These are phyloP conservation scores for Ornithorhynchus anatinus DNA, from an alignment of 2,113 vertebrate genomes.

Conservation along the genomic window DNA sequence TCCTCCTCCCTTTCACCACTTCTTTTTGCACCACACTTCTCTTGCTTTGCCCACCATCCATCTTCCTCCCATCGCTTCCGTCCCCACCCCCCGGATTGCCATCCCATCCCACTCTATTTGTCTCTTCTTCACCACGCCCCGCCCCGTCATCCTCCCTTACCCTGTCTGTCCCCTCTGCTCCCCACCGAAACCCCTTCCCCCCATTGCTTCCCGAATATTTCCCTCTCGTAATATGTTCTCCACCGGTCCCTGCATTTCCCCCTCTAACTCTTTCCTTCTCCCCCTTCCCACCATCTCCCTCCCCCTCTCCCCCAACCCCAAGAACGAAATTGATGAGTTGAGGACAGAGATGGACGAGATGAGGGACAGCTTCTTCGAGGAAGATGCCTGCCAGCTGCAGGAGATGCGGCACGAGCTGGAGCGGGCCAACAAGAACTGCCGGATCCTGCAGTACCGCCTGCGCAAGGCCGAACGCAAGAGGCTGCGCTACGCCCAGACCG, in stretches of 20 bases:
- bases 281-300: constrained; percentile 32
- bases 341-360: constrained; percentile 98
- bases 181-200: neutral
- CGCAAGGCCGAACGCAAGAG: constrained; percentile 95
- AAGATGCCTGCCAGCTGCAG: constrained; percentile 96
- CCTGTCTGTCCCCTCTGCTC: constrained; percentile 12
- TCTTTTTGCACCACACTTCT: too few species aligned
- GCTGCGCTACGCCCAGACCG: constrained; percentile 87
- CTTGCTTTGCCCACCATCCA: neutral
- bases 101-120: neutral
- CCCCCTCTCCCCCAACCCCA: neutral
- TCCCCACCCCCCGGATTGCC: too few species aligned
- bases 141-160: constrained; percentile 10
- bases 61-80: too few species aligned
- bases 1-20: neutral
- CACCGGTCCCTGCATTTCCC: too few species aligned
- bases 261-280: neutral
- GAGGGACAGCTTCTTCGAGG: constrained; percentile 97
- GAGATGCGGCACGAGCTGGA: constrained; percentile 98
- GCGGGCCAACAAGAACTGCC: constrained; percentile 97
- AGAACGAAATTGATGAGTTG: constrained; percentile 96
- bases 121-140: neutral
- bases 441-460: constrained; percentile 96
- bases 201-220: too few species aligned
- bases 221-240: too few species aligned